Base-by-base conservation (phyloP, 2,797 vertebrate genomes). In the Masticophis lateralis region DNA sequence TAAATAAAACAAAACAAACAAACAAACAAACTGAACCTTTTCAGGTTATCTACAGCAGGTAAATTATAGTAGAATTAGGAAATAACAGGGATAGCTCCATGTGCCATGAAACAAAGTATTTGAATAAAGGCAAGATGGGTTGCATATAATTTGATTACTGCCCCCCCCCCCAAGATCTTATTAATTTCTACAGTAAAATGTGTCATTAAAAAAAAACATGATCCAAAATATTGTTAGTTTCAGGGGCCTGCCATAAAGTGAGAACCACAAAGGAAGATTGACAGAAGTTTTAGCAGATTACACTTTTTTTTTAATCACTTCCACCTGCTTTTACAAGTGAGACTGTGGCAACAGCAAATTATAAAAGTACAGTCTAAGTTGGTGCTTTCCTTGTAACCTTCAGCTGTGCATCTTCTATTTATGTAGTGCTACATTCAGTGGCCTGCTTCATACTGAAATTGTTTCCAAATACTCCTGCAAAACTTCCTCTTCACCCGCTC, bases 361-460 rank as follows among this genome's bases (percentile, higher is more conserved):
- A 92, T 83, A 93, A 96, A 96, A 94, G 92, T 94, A 94, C 93
- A 91, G 93, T 96, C 94, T 95, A 94, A 95, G 95, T 95, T 95
- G 20, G 5, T 91, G 63, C 55, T 69, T 60, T 28, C 55, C 37
- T 8, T 88, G 87, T 79, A 93, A 93, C 90, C 92, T 95, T 92
- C 95, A 97, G 96, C 96, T 97, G 94, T 96, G 95, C 0, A 92
- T 94, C 92, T 92, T 96, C 95, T 94, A 10, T 95, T 96, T 93
- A 86, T 83, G 61, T 94, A 96, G 92, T 60, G 20, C 93, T 59
- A 95, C 60, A 96, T 96, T 96, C 96, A 96, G 37, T 0, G 2
- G 59, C 63, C 94, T 60, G 1, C 91, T 96, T 25, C 91, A 94
- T 96, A 94, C 96, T 96, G 96, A 94, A 95, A 96, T 91, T 92